These are phyloP conservation scores for Acrocephalus scirpaceus DNA, from an alignment of 2,797 vertebrate genomes.

Conservation along the genomic window DNA sequence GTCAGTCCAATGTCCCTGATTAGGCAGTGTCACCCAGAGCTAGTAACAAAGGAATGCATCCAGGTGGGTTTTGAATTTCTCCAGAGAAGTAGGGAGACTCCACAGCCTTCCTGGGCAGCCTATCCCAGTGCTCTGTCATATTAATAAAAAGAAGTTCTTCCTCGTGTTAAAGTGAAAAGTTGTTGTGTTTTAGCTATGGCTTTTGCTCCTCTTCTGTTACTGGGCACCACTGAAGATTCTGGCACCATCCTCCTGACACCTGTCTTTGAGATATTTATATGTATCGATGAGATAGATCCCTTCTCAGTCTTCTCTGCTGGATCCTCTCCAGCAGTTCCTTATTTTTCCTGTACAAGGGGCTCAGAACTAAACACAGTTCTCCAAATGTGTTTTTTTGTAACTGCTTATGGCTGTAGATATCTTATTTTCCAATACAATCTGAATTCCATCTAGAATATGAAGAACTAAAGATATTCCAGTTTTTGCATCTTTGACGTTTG, in stretches of 20 bases:
- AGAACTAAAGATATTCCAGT: not conserved
- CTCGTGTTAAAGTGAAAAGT: not conserved
- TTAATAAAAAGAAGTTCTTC: not conserved
- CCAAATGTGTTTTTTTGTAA: not conserved
- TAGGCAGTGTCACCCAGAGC: not conserved
- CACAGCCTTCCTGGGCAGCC: not conserved
- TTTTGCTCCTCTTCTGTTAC: not conserved
- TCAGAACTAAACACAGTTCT: not conserved
- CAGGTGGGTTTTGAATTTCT: not conserved
- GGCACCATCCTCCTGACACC: not conserved
- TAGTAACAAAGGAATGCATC: no score
- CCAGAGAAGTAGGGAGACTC: not conserved
- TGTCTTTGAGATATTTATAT: not conserved
- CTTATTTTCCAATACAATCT: not conserved
- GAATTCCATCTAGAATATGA: not conserved
- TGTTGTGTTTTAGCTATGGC: not conserved
- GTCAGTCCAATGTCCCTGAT: no score
- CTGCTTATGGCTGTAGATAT: not conserved
- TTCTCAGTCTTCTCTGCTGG: not conserved
- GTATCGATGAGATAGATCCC: no score
- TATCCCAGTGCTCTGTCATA: fast-evolving
- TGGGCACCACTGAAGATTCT: not conserved
- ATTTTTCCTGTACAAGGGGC: not conserved
- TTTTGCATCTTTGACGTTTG: not conserved
- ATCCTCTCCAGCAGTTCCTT: not conserved